A percentile compares a stretch with the other conserved stretches of the same genome.
Evolutionary conservation across 1,140 invertebrate species (phyloP).

Genomic region (Reticulitermes speratus): DNA sequence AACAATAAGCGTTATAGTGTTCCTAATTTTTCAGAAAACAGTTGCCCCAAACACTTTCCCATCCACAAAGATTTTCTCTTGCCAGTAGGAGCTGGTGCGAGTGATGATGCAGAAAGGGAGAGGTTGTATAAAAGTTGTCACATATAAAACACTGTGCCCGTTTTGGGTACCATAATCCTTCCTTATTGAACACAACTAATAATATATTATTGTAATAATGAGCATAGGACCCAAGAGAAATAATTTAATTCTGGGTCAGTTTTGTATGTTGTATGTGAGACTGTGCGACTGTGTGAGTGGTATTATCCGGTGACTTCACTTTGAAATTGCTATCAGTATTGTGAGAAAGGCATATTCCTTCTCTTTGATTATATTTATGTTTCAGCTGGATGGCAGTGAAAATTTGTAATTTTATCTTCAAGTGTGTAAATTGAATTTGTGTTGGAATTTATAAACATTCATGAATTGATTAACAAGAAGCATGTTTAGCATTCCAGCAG

Average conservation of each 20-base stretch:
- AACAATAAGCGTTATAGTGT: not conserved
- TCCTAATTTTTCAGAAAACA: not conserved
- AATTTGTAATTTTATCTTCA: not conserved
- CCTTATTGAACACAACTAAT: not conserved
- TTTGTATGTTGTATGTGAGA: not conserved
- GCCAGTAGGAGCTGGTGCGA: constrained; percentile 11
- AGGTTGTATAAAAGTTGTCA: constrained; percentile 19
- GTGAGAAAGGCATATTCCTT: not conserved
- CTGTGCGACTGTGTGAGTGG: not conserved
- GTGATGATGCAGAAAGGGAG: not conserved
- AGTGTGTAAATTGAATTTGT: not conserved
- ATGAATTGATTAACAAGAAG: not conserved
- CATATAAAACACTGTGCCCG: not conserved
- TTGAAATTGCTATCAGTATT: not conserved
- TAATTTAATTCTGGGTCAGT: not conserved
- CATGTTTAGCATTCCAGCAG: not conserved
- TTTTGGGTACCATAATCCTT: constrained; percentile 7
- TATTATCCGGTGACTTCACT: not conserved
- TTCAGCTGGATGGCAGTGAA: not conserved
- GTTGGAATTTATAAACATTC: not conserved
- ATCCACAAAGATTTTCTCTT: not conserved
- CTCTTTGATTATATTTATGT: not conserved
- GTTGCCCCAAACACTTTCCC: too few relatives aligned
- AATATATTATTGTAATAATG: constrained; percentile 13
- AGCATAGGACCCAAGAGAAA: not conserved